Base-by-base conservation (phyloP, 2,113 vertebrate genomes). In the Plestiodon gilberti region DNA sequence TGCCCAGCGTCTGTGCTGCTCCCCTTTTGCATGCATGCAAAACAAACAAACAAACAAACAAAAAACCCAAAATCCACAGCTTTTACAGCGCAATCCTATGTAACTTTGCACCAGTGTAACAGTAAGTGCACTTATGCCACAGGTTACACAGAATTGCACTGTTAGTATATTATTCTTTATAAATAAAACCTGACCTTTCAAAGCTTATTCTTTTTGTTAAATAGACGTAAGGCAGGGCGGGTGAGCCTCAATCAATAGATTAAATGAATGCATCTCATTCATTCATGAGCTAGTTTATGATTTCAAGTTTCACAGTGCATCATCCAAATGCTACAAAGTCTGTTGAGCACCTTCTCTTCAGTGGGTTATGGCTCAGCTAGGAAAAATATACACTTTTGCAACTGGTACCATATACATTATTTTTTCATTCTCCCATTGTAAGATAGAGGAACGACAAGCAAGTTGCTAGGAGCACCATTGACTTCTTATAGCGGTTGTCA, bases 101-200 rank as follows among this genome's bases (percentile, higher is more conserved):
- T n/a, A n/a, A n/a, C n/a, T n/a, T n/a, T n/a, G n/a, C n/a, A n/a
- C n/a, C n/a, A n/a, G n/a, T n/a, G n/a, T n/a, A n/a, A n/a, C n/a
- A n/a, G n/a, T n/a, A n/a, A n/a, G n/a, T n/a, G n/a, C n/a, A n/a
- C n/a, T n/a, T n/a, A n/a, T n/a, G n/a, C n/a, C 78, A n/a, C n/a
- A n/a, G n/a, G n/a, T n/a, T n/a, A n/a, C n/a, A n/a, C n/a, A n/a
- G n/a, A n/a, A n/a, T n/a, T n/a, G n/a, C n/a, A n/a, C n/a, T n/a
- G n/a, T n/a, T 91, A 89, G 83, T 82, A 43, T 40, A 74, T 79
- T 86, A 17, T 23, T 80, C 20, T 75, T 57, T 69, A 23, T 84
- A 89, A 82, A 86, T 85, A 33, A 92, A 93, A 89, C 82, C 85
- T 90, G 65, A 89, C 87, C 85, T 95, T 93, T 93, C 75, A 4